phyloP scores from a whole-genome alignment of 2,113 vertebrate genomes.

The Pygoscelis adeliae region DNA sequence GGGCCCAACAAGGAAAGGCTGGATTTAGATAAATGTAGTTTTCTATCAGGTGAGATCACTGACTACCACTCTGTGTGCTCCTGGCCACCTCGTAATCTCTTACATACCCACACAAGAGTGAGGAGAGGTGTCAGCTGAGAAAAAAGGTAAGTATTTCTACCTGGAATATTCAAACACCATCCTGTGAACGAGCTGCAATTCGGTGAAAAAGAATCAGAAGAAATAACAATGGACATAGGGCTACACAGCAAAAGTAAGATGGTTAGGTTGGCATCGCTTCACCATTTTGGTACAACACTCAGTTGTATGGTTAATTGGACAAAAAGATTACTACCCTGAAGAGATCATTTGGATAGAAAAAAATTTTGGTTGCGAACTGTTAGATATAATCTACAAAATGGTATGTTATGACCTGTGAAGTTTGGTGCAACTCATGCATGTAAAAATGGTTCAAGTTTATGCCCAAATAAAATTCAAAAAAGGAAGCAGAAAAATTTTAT shows the following conservation, averaged over 20 bases:
- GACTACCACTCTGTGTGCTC: background rate
- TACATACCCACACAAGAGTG: no score
- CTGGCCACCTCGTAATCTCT: no score
- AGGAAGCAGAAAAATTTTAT: background rate
- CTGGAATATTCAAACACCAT: background rate
- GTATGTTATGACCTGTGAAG: background rate
- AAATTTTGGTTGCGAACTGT: background rate
- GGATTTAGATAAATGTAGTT: background rate
- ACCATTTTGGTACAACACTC: accelerated
- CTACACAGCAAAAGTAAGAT: background rate
- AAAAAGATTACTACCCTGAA: background rate
- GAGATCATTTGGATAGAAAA: background rate
- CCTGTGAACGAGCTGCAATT: background rate
- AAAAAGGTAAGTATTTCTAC: background rate
- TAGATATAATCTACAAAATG: background rate
- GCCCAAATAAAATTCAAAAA: background rate
- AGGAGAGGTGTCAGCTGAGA: background rate
- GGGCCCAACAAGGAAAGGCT: background rate
- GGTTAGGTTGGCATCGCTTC: background rate
- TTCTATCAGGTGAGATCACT: background rate
- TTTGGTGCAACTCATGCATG: background rate
- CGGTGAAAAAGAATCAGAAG: background rate
- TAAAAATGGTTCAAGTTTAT: background rate
- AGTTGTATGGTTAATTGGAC: background rate
- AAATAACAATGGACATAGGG: accelerated